phyloP scores from a whole-genome alignment of 1,140 invertebrate species.

The Hirudo medicinalis region DNA sequence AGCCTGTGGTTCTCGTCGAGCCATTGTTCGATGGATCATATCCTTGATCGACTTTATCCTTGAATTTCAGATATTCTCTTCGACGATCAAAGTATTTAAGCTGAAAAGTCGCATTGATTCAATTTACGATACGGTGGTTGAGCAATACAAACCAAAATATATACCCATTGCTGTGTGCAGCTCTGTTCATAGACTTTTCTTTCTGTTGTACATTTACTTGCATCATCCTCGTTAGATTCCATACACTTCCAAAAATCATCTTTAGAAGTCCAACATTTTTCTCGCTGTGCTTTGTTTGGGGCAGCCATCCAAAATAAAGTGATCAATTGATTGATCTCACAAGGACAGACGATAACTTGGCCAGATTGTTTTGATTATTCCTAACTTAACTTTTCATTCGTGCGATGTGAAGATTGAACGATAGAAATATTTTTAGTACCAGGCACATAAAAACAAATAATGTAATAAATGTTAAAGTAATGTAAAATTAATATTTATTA shows the following conservation, averaged over 20 bases:
- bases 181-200: constrained; percentile 64
- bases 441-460: too few species aligned
- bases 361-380: too few species aligned
- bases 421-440: too few species aligned
- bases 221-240: constrained; percentile 50
- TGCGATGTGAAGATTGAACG: too few species aligned
- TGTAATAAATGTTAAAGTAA: too few species aligned
- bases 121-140: too few species aligned
- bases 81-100: constrained; percentile 86
- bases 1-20: constrained; percentile 10
- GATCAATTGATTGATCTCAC: background rate
- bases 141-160: too few species aligned
- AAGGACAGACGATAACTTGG: too few species aligned
- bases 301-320: background rate
- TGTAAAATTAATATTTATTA: too few species aligned
- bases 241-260: constrained; percentile 82
- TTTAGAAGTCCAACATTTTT: constrained; percentile 66
- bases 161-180: constrained; percentile 71
- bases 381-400: too few species aligned
- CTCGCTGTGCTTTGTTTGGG: constrained; percentile 60
- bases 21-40: constrained; percentile 52
- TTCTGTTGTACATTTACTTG: constrained; percentile 53
- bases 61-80: constrained; percentile 70
- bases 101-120: constrained; percentile 36
- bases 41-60: constrained; percentile 68